Base-by-base conservation (phyloP, 2,888 invertebrate genomes). In the Muscina levida region DNA sequence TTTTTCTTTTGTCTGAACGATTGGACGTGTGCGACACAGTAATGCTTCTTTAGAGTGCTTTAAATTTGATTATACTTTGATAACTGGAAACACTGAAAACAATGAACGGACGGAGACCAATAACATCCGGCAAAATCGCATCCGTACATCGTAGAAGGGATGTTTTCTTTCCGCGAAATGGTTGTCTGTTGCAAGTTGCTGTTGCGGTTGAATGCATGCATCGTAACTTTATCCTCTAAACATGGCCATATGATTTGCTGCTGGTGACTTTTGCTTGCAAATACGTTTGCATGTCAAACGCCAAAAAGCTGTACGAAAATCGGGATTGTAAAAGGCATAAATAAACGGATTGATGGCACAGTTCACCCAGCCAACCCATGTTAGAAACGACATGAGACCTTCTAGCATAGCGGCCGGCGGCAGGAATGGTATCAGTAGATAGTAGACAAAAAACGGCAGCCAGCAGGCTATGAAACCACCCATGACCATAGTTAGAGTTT, bases 281-380 rank as follows among this genome's bases (percentile, higher is more conserved):
- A 91, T 87, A 56, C 86, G 86, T 11, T 87, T 84, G 65, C 89
- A 89, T 59, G 97, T 97, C 44, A 97, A 91, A 82, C 96, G 92
- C 96, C 96, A 96, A 87, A 97, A 96, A 0, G 97, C 96, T 85
- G 95, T 92, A 88, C 97, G 93, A 87, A 97, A 97, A 88, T 97
- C 97, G 0, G 95, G 95, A 83, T 96, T 96, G 90, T 96, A 96
- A 88, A 97, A 97, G 13, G 97, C 97, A 87, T 97, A 97, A 86
- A 97, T 97, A 87, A 97, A 96, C 0, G 97, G 97, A 91, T 97
- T 97, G 79, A 97, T 96, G 2, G 96, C 96, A 0, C 96, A 96
- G 88, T 97, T 97, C 83, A 96, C 94, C 96, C 97, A 97, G 0
- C 96, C 97, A 51, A 97, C 91, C 97, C 97, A 97, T 0, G 96